phyloP scores from a whole-genome alignment of 2,797 vertebrate species.

The Varecia variegata region DNA sequence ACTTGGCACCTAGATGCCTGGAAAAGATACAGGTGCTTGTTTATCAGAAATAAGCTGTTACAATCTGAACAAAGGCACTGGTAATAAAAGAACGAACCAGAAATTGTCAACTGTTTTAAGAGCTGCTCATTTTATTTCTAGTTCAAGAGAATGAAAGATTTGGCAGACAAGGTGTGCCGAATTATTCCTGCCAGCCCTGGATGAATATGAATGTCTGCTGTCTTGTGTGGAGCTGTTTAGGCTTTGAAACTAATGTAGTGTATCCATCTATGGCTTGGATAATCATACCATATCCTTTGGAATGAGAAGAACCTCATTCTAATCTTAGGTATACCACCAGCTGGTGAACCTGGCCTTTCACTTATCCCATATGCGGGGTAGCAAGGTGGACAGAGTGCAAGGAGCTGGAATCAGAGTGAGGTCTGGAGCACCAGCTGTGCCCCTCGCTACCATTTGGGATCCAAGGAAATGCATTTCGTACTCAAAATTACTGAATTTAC shows the following conservation, averaged over 20 bases:
- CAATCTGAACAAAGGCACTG: neutral
- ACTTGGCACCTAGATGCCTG: neutral
- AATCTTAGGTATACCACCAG: neutral
- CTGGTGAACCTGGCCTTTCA: neutral
- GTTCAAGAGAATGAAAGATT: neutral
- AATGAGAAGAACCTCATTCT: neutral
- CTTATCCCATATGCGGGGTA: neutral
- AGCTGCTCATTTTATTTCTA: neutral
- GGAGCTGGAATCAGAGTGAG: neutral
- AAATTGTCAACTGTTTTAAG: constrained; percentile 3
- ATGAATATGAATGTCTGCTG: neutral
- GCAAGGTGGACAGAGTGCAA: neutral
- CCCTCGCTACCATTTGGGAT: neutral
- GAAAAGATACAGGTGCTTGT: neutral
- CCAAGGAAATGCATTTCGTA: neutral
- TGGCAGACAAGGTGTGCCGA: neutral
- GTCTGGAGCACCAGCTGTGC: neutral
- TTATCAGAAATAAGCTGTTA: constrained; percentile 13
- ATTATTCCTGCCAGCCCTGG: neutral
- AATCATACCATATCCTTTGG: neutral
- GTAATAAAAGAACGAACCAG: neutral
- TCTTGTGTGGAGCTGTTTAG: neutral
- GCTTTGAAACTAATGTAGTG: neutral
- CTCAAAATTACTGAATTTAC: neutral
- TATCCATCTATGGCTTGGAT: neutral